phyloP scores from a whole-genome alignment of 2,797 vertebrate genomes.

The Phoxinus dragarum region DNA sequence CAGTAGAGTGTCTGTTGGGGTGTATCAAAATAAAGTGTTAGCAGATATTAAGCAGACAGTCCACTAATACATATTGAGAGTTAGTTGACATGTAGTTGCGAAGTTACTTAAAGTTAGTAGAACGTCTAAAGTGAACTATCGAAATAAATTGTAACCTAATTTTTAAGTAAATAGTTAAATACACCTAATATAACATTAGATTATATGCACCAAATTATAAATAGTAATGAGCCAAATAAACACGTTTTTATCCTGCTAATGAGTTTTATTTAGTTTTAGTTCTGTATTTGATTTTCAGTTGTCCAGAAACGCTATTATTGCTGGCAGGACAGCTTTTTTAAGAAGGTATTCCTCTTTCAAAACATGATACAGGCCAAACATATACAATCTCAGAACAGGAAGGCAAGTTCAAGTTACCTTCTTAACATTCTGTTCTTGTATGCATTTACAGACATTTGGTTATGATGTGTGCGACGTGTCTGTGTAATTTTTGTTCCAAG shows the following conservation, averaged over 20 bases:
- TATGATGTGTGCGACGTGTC: not conserved
- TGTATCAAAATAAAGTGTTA: too few relatives aligned
- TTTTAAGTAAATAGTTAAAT: too few relatives aligned
- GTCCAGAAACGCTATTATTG: too few relatives aligned
- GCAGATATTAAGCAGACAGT: too few relatives aligned
- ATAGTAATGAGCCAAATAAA: too few relatives aligned
- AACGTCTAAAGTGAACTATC: too few relatives aligned
- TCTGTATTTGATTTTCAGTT: not conserved
- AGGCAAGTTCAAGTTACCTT: constrained; percentile 1
- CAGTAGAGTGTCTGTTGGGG: too few relatives aligned
- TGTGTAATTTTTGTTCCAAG: not conserved
- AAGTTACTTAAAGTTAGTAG: too few relatives aligned
- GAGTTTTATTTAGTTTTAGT: not conserved
- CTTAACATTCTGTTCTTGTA: constrained; percentile 8
- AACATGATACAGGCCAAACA: not conserved
- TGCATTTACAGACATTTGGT: not conserved
- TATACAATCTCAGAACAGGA: not conserved
- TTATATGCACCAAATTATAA: not conserved
- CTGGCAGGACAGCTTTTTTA: not conserved
- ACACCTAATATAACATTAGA: not conserved
- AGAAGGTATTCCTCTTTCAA: not conserved
- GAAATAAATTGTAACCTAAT: too few relatives aligned
- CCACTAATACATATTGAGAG: too few relatives aligned
- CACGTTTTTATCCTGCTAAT: too few relatives aligned
- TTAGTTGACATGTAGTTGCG: too few relatives aligned